Conservation (phyloP, 2,797 vertebrate species). For the Onychomys torridus region DNA sequence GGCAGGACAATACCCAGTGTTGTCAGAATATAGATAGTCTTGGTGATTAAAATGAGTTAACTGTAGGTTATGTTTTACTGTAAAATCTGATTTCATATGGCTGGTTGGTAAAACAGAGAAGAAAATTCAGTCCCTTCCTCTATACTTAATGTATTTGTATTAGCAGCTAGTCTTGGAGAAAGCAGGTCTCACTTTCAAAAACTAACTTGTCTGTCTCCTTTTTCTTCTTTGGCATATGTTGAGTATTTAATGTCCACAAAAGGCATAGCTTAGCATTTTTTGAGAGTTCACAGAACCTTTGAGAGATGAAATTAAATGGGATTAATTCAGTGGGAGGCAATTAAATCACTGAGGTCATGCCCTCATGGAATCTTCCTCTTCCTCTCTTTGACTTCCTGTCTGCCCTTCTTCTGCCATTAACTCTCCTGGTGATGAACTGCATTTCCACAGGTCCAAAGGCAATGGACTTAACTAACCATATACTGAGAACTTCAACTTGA, state of each 20-base stretch:
- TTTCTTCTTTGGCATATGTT: neutral
- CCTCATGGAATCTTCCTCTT: no score
- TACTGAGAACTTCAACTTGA: neutral
- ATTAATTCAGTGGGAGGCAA: neutral
- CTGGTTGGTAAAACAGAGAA: slow-evolving; percentile 15
- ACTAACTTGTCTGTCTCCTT: neutral
- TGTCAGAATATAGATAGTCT: neutral
- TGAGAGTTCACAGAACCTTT: neutral
- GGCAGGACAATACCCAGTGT: neutral
- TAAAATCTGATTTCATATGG: neutral
- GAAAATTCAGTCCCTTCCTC: neutral
- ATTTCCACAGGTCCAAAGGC: no score
- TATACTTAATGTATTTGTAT: neutral
- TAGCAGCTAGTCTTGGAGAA: neutral
- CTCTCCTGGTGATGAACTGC: fast-evolving
- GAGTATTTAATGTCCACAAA: neutral
- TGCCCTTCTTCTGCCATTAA: neutral
- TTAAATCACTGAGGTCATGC: neutral
- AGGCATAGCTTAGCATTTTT: neutral
- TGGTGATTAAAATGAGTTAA: neutral
- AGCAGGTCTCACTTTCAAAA: neutral
- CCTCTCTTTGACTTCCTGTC: neutral
- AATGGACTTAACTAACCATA: neutral
- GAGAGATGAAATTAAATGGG: neutral
- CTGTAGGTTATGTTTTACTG: neutral